Evolutionary conservation across 2,113 vertebrate species (phyloP).

Genomic region (Vulpes ferrilata): DNA sequence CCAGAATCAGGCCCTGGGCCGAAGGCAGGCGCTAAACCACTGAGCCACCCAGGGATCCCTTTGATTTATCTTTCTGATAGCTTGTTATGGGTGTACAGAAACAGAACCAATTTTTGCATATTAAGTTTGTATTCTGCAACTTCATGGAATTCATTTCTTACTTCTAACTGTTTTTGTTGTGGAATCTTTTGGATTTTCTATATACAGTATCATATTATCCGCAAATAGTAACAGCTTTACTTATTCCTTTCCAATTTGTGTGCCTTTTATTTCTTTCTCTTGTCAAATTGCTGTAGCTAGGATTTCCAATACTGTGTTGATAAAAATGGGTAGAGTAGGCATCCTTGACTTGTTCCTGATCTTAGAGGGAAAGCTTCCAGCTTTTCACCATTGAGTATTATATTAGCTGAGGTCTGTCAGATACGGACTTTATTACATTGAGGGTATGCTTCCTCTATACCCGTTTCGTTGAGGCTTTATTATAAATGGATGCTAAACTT

Average conservation of each 20-base stretch:
- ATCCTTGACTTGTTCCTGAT: not conserved
- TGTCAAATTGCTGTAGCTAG: not conserved
- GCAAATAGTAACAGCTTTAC: not conserved
- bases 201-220: not conserved
- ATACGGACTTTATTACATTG: not conserved
- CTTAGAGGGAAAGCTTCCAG: not conserved
- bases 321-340: not conserved
- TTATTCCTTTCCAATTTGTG: not conserved
- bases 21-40: too few species aligned
- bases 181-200: not conserved
- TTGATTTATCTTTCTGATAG: not conserved
- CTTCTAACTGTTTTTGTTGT: not conserved
- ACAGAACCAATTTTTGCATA: not conserved
- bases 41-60: too few species aligned
- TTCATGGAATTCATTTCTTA: not conserved
- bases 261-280: not conserved
- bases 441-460: not conserved
- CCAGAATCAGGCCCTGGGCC: too few species aligned
- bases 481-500: not conserved
- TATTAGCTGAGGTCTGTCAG: not conserved
- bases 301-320: not conserved
- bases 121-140: not conserved
- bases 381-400: not conserved
- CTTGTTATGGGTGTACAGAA: not conserved
- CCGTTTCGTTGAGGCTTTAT: not conserved